A percentile compares a stretch with the other conserved stretches of the same genome.
These are phyloP conservation scores for Acestrorhynchus altus DNA, from an alignment of 2,797 vertebrate species.

Conservation along the genomic window DNA sequence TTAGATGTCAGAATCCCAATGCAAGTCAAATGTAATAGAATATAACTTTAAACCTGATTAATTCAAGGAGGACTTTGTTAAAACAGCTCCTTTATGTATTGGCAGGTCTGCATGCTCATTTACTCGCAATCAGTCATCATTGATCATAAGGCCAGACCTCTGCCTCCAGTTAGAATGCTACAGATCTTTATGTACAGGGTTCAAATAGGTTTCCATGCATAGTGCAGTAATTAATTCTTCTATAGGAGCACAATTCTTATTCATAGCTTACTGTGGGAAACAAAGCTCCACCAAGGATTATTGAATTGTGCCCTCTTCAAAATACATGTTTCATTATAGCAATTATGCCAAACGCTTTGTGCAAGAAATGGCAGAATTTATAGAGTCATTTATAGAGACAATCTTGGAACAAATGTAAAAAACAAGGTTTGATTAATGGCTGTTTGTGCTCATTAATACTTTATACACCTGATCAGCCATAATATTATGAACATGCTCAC, in stretches of 20 bases:
- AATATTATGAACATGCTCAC: too few species aligned
- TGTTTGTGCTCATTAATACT: too few species aligned
- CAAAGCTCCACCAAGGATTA: background rate
- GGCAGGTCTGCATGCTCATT: constrained; percentile 2
- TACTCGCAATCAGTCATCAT: constrained; percentile 15
- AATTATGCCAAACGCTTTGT: background rate
- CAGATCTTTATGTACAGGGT: background rate
- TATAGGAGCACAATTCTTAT: background rate
- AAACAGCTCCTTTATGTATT: background rate
- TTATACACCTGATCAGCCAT: too few species aligned
- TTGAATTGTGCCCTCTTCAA: background rate
- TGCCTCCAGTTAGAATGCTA: background rate
- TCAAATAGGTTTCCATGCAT: background rate
- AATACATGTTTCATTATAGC: background rate
- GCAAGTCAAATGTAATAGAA: background rate
- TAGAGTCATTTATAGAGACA: too few species aligned
- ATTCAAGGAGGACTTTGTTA: background rate
- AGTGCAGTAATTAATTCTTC: constrained; percentile 2
- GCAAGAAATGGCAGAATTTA: background rate
- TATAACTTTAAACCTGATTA: background rate
- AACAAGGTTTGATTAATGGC: background rate
- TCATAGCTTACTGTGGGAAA: background rate
- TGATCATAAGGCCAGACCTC: background rate
- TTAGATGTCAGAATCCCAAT: too few species aligned
- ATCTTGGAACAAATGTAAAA: background rate